Percentiles rank a stretch among this genome's conserved stretches.
These are phyloP conservation scores for Hippocampus zosterae DNA, from an alignment of 2,113 vertebrate genomes.

Conservation along the genomic window DNA sequence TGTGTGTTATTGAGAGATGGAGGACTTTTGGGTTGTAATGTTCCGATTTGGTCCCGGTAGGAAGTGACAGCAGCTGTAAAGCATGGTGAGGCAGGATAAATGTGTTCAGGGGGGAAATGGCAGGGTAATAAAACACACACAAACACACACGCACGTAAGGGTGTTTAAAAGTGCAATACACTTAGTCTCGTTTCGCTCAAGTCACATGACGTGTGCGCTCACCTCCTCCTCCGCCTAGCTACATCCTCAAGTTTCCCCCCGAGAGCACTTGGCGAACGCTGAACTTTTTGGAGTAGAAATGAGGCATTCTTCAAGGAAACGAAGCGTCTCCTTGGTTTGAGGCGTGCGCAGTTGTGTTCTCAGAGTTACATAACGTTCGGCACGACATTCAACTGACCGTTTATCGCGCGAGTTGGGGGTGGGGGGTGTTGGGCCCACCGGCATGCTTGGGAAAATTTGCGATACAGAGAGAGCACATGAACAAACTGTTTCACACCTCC, in stretches of 20 bases:
- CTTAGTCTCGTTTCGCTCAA: not conserved
- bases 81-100: constrained; percentile 14
- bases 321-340: not conserved
- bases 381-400: not conserved
- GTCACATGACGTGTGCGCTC: not conserved
- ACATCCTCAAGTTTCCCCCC: not conserved
- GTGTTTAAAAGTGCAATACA: not conserved
- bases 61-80: constrained; percentile 30
- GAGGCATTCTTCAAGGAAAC: not conserved
- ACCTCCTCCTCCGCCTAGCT: not conserved
- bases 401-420: no score
- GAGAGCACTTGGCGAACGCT: not conserved
- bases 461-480: not conserved
- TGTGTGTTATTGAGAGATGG: constrained; percentile 14
- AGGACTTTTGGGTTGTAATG: constrained; percentile 7
- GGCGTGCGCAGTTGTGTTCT: not conserved
- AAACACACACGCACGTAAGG: not conserved
- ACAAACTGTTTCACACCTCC: no score
- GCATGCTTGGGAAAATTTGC: no score
- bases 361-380: not conserved
- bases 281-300: not conserved
- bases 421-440: no score
- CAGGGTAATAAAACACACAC: not conserved
- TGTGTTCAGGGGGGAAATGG: constrained; percentile 1
- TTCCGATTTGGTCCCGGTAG: constrained; percentile 13